A percentile compares a stretch with the other conserved stretches of the same genome.
Evolutionary conservation across 1,140 invertebrate genomes (phyloP).

Genomic region (Polypedilum vanderplanki): DNA sequence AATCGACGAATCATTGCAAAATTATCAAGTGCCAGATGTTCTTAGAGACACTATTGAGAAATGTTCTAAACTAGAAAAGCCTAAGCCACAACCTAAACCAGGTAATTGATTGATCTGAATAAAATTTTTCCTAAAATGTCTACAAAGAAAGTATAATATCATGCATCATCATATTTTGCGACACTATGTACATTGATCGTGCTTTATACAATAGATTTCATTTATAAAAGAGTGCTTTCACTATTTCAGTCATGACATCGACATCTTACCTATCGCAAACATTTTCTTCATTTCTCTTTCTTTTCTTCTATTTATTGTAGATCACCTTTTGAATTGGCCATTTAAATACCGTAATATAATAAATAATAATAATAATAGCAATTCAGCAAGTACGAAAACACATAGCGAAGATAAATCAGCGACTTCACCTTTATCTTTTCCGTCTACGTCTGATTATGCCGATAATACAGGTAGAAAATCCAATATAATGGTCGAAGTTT

Average conservation of each 20-base stretch:
- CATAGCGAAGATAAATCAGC: conserved; percentile 31
- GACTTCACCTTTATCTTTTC: conserved; percentile 34
- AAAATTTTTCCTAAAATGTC: no score
- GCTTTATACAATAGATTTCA: no score
- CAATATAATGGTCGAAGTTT: conserved; percentile 54
- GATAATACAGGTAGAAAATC: conserved; percentile 34
- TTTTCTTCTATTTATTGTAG: background rate
- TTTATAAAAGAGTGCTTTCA: no score
- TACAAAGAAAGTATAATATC: no score
- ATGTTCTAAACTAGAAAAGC: conserved; percentile 31
- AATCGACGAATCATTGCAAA: background rate
- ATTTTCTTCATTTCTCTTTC: no score
- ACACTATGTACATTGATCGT: no score
- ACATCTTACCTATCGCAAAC: no score
- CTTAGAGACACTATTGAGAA: conserved; percentile 45
- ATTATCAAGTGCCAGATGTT: conserved; percentile 33
- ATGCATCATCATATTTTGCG: no score
- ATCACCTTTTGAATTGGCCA: conserved; percentile 46
- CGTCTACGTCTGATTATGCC: conserved; percentile 29
- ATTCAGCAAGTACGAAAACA: background rate
- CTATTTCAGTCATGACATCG: no score
- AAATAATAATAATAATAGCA: background rate
- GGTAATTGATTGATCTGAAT: background rate
- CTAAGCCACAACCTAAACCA: conserved; percentile 38
- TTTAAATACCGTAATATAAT: conserved; percentile 44